Evolutionary conservation across 1,140 invertebrate genomes (phyloP), one percentile per base, ranked within the genome.

Genomic region (Pseudomyrmex concolor): DNA sequence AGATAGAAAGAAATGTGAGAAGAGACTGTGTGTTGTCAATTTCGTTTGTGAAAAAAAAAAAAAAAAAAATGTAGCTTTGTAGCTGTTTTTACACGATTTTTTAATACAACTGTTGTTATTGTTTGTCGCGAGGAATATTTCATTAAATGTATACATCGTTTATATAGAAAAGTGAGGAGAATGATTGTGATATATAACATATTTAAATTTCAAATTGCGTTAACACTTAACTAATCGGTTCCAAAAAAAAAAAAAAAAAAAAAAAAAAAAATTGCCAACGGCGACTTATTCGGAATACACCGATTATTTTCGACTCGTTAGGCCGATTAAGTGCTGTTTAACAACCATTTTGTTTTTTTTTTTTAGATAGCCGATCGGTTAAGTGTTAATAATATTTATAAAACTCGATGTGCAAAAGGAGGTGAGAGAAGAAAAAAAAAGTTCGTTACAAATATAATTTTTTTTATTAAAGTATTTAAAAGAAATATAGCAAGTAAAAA

Each of bases 141-240:
- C 22, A 54, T 67, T 10, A 64, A 5, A 10, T 34, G n/a, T 59
- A 15, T 63, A 1, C 17, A 64, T 15, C 7, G 48, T 43, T 12
- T 76, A 51, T n/a, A 25, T 25, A 80, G 66, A 59, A 71, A 13
- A 71, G 48, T 10, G 62, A 48, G 15, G 17, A 57, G 15, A 70
- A 70, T 71, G n/a, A 57, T 71, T 80, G 76, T 80, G 76, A 80
- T 80, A 80, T 80, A n/a, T 51, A 59, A 78, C 13, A 2, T 57
- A 72, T 25, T 4, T 80, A 70, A 80, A 54, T 3, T 19, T 80
- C 60, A 50, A 4, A 50, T 80, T 50, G 59, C 68, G 34, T 34
- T 34, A 34, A 34, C 34, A 34, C 34, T 7, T 34, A 34, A 34
- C 34, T 34, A 34, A 34, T 7, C 34, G 34, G 34, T 34, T 34